Evolutionary conservation across 2,888 invertebrate species (phyloP), one percentile per base, ranked within the genome.

Genomic region (Eretmocerus hayati): DNA sequence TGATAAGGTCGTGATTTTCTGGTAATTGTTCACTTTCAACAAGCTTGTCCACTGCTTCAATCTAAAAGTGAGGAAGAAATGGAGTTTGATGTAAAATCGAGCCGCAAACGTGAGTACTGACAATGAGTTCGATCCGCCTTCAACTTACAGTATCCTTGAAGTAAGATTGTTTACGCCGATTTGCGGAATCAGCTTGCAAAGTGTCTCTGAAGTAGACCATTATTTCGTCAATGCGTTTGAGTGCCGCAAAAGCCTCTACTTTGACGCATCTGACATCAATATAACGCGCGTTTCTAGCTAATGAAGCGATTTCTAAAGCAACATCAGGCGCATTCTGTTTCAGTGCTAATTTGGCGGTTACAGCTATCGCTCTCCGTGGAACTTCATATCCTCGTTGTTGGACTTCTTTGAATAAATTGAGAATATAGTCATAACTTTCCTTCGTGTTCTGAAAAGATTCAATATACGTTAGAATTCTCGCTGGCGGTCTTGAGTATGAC

Each of bases 181-280:
- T 67, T 0, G 81, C 78, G 32, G 50, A 60, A 61, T 84, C 84
- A 5, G 75, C 69, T 16, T 80, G 75, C 41, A 86, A 57, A 1
- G 82, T 72, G 26, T 62, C 56, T 59, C 78, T 77, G 13, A 87
- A 63, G 13, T 84, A 64, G 0, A 79, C 76, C 21, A 86, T 58
- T 2, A 80, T 75, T 60, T 87, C 85, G 31, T 85, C 81, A 1
- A 80, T 67, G 51, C 84, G 72, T 1, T 80, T 79, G 56, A 87
- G 60, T 3, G 79, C 74, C 11, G 78, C 72, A 37, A 84, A 74
- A 5, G 79, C 78, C n/a, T 75, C 72, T 59, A 84, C 80, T 74
- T 81, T 85, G 9, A 87, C 69, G 74, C 84, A 85, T 58, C 85
- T 77, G 9, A 84, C 65, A 4, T 83, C 83, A 5, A 85, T 79